Evolutionary conservation across 2,797 vertebrate genomes (phyloP).

Genomic region (Sebastiscus tertius): DNA sequence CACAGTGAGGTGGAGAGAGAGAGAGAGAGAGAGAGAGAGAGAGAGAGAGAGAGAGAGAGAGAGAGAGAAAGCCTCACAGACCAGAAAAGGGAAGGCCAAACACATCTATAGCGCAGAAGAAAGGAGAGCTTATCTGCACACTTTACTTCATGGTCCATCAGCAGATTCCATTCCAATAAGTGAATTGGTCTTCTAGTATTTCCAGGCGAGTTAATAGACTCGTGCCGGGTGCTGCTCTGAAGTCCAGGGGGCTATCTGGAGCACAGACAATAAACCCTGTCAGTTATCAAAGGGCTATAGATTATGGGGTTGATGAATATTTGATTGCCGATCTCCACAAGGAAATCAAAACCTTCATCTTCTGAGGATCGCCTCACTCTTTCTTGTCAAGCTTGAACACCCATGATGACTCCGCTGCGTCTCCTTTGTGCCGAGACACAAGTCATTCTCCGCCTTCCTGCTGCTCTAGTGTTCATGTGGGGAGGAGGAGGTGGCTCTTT

Average conservation of each 20-base stretch:
- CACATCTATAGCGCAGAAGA: constrained; percentile 36
- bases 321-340: constrained; percentile 60
- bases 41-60: background rate
- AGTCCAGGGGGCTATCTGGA: constrained; percentile 24
- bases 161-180: constrained; percentile 68
- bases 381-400: constrained; percentile 32
- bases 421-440: background rate
- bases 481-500: background rate
- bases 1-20: background rate
- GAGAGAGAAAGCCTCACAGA: constrained; percentile 4
- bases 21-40: background rate
- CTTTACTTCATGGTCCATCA: constrained; percentile 51
- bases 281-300: constrained; percentile 56
- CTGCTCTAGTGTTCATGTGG: constrained; percentile 8
- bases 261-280: constrained; percentile 58
- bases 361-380: constrained; percentile 1
- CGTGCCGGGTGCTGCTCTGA: background rate
- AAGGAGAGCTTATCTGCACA: constrained; percentile 45
- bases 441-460: constrained; percentile 15
- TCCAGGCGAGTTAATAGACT: constrained; percentile 48
- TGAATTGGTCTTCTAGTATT: constrained; percentile 19
- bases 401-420: constrained; percentile 5
- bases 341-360: constrained; percentile 53
- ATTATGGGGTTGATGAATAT: constrained; percentile 71
- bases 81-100: constrained; percentile 30